Base-by-base conservation (phyloP, 2,113 vertebrate species). In the Daphoenositta chrysoptera region DNA sequence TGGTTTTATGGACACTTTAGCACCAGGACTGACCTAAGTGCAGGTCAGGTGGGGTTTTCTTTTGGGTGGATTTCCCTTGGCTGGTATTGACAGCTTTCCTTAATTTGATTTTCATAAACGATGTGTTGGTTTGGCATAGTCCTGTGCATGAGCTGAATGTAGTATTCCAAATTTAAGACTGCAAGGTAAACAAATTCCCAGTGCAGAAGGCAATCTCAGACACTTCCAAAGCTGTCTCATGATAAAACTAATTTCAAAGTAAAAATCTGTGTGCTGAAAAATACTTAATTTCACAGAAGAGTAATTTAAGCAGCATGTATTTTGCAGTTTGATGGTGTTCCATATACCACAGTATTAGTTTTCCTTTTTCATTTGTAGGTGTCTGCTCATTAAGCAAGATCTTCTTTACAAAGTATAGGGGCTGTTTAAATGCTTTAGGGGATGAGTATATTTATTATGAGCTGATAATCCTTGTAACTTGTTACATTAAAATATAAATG, bases 401-500 rank as follows among this genome's bases (percentile, higher is more conserved):
- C 21, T 13, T 80, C 66, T 90, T 78, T 87, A 63, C 56, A 9
- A 70, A 91, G 30, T 83, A 31, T 60, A 56, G 66, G 44, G 22
- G 13, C 37, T 93, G 83, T 90, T 93, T 63, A 89, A 97, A 93
- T 94, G 75, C 76, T 91, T 89, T 79, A 91, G 86, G 58, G 54
- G 51, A 93, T 92, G 72, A 92, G 19, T n/a, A 28, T 79, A 50
- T 93, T 95, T 91, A 84, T 94, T 92, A 37, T 1, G 10, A 95
- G 57, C 53, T 83, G 58, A 48, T 93, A 95, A 89, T 87, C 57
- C 87, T 95, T 95, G 60, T 86, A 94, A 92, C 37, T 77, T 82
- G 79, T 95, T 95, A 95, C 72, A 95, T 93, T 96, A 93, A 96
- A 94, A 92, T 91, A 94, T 94, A 97, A 97, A 94, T 93, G 83